Base-by-base conservation (phyloP, 2,888 invertebrate species). In the Caenorhabditis uteleia region DNA sequence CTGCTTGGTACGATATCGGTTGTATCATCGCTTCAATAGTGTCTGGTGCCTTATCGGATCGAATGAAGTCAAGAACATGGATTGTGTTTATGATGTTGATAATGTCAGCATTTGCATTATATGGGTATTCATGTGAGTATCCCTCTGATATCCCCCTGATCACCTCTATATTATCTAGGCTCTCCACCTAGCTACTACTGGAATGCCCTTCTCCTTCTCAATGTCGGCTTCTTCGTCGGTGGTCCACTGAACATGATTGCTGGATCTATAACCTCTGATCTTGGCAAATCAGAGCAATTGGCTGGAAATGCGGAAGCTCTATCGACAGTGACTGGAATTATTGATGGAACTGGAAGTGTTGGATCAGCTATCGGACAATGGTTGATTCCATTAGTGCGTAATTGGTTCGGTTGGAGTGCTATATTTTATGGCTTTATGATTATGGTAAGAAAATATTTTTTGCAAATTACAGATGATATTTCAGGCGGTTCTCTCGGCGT, bases 1-100 rank as follows among this genome's bases (percentile, higher is more conserved):
- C 86, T 7, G 84, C 84, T 26, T 86, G 84, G 84, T 86, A 86
- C 73, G 86, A 86, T 76, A 80, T 85, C 23, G 86, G 86, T 20
- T 85, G 85, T 23, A 86, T 86, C 51, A 68, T 85, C 18, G 85
- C 82, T 44, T 75, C 77, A 7, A 42, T 78, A 3, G 6, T 76
- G 0, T 77, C 69, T 14, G 79, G 79, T 27, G 60, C 74, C 7
- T 46, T 72, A 18, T 71, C 75, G 26, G 77, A 77, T 47, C 70
- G 57, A 33, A 56, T 76, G 46, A 34, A 61, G 29, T 60, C 68
- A 27, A 61, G 77, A n/a, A 77, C 76, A 7, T 75, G 75, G 0
- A 64, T 77, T 3, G 68, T 77, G 7, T 65, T 74, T 18, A 31
- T 42, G 10, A 75, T 76, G 75, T 57, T 77, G 25, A 14, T 70